These are phyloP conservation scores for Drosophila cardini DNA, from an alignment of 1,140 invertebrate genomes.

Conservation along the genomic window DNA sequence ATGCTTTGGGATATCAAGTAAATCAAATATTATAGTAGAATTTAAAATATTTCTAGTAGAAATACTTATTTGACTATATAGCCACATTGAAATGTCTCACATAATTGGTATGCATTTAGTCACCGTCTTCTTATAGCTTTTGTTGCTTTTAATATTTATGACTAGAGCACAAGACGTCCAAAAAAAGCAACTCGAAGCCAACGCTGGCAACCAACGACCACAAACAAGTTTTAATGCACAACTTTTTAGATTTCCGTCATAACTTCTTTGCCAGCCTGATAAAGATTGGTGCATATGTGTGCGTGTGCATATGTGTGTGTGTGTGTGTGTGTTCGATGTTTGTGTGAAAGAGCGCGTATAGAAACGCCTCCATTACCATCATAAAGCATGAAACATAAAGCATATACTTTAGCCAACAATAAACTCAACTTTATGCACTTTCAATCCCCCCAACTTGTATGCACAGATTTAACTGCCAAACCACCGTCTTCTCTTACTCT, in stretches of 20 bases:
- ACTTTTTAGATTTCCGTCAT: constrained; percentile 83
- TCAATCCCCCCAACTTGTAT: constrained; percentile 81
- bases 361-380: constrained; percentile 60
- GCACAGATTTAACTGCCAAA: constrained; percentile 76
- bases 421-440: constrained; percentile 83
- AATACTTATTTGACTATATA: not conserved
- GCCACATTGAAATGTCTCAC: constrained; percentile 14
- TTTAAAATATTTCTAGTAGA: constrained; percentile 10
- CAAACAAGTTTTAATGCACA: constrained; percentile 82
- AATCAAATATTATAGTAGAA: not conserved
- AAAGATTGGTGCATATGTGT: constrained; percentile 64
- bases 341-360: constrained; percentile 8
- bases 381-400: constrained; percentile 74
- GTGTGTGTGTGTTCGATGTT: no score
- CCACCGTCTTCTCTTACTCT: constrained; percentile 1
- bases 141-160: constrained; percentile 72
- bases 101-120: constrained; percentile 73
- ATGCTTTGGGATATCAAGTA: no score
- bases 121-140: constrained; percentile 49
- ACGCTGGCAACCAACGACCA: constrained; percentile 53
- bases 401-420: constrained; percentile 82
- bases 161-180: constrained; percentile 40
- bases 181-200: constrained; percentile 29
- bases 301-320: constrained; percentile 1
- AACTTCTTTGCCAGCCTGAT: constrained; percentile 75